A percentile compares a stretch with the other conserved stretches of the same genome.
Evolutionary conservation across 2,113 vertebrate species (phyloP).

Genomic region (Lynx canadensis): DNA sequence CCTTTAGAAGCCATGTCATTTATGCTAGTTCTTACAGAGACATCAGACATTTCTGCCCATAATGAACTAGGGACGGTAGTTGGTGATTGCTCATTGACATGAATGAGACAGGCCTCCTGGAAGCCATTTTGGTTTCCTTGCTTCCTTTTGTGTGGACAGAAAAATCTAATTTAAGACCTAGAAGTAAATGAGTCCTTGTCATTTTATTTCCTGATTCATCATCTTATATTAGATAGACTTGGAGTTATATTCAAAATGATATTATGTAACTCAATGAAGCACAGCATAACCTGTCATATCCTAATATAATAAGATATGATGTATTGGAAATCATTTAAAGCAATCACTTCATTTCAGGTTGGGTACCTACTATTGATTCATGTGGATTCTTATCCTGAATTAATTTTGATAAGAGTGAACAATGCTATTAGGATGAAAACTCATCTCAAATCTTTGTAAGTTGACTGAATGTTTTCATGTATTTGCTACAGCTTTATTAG

Average conservation of each 20-base stretch:
- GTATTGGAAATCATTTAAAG: conserved; percentile 61
- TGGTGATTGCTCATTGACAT: not conserved
- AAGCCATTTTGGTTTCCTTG: conserved; percentile 12
- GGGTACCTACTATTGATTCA: conserved; percentile 58
- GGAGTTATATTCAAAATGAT: conserved; percentile 61
- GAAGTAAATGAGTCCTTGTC: conserved; percentile 58
- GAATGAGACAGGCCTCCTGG: not conserved
- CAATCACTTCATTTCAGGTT: conserved; percentile 61
- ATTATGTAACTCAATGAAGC: conserved; percentile 73
- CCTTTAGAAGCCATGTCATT: not conserved
- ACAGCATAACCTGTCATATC: conserved; percentile 67
- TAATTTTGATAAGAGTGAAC: conserved; percentile 47
- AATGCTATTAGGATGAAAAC: conserved; percentile 50
- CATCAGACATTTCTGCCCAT: not conserved
- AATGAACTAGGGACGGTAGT: not conserved
- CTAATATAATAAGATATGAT: conserved; percentile 73
- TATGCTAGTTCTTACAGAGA: not conserved
- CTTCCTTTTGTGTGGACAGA: conserved; percentile 62
- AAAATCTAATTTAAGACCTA: conserved; percentile 60
- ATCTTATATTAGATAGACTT: conserved; percentile 68
- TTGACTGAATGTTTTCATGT: not conserved
- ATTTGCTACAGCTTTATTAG: conserved; percentile 27
- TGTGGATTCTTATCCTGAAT: conserved; percentile 54
- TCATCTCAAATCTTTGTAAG: not conserved
- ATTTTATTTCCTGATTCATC: conserved; percentile 72